These are phyloP conservation scores for Beroe ovata DNA, from an alignment of 37 sponge, comb jelly and placozoan species.

Conservation along the genomic window DNA sequence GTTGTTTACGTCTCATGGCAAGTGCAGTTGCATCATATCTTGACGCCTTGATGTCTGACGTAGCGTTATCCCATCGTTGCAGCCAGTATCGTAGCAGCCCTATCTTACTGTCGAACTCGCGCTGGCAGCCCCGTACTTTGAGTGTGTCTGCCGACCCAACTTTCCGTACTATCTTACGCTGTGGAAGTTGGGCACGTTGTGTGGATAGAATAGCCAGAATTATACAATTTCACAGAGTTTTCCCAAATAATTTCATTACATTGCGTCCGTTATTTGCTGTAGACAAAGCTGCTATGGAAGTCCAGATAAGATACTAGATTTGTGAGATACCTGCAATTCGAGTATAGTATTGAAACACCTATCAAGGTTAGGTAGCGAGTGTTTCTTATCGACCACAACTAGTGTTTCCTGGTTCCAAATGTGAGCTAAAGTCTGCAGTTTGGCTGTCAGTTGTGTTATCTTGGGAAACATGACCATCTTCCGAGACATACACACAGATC, in stretches of 20 bases:
- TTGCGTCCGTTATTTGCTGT: too few relatives aligned
- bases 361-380: slow-evolving; percentile 3
- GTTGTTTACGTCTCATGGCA: slow-evolving; percentile 6
- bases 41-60: neutral
- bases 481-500: neutral
- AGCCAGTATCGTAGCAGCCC: slow-evolving; percentile 1
- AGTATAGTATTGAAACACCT: slow-evolving; percentile 10
- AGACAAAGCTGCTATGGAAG: too few relatives aligned
- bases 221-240: too few relatives aligned
- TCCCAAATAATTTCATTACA: too few relatives aligned
- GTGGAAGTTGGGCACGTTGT: too few relatives aligned
- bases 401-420: neutral
- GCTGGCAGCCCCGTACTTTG: neutral
- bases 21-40: neutral
- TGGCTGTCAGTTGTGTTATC: slow-evolving; percentile 4
- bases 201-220: too few relatives aligned
- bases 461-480: neutral
- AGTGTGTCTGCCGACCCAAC: neutral
- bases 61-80: neutral
- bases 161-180: neutral
- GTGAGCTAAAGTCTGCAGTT: neutral
- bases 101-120: neutral
- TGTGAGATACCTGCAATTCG: too few relatives aligned
- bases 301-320: too few relatives aligned
- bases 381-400: neutral